These are phyloP conservation scores for Nothobranchius furzeri DNA, from an alignment of 2,113 vertebrate species.

Conservation along the genomic window DNA sequence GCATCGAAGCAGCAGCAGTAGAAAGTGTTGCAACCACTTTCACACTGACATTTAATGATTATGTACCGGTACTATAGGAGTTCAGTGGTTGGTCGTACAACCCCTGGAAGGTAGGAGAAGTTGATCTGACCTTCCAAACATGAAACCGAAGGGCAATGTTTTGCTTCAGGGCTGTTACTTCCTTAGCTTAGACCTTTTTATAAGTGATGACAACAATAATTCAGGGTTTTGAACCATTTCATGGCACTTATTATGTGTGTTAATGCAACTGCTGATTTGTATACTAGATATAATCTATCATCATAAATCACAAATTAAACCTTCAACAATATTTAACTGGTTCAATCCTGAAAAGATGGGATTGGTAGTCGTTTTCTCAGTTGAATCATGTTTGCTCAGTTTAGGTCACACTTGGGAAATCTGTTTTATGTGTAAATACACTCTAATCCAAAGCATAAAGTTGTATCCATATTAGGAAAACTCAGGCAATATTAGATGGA, in stretches of 20 bases:
- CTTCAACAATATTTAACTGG: no score
- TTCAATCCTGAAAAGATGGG: no score
- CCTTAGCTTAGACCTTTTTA: constrained; percentile 19
- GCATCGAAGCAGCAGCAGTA: not conserved
- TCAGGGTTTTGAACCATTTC: constrained; percentile 26
- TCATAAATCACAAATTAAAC: constrained; percentile 2
- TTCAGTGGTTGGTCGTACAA: constrained; percentile 2
- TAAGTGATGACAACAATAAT: constrained; percentile 38
- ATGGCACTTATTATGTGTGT: not conserved
- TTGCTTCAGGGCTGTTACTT: constrained; percentile 25
- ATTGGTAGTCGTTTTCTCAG: no score
- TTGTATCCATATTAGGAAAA: constrained; percentile 1
- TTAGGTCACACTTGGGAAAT: not conserved
- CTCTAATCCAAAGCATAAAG: constrained; percentile 4
- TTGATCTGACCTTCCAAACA: constrained; percentile 31
- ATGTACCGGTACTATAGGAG: not conserved
- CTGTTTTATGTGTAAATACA: not conserved
- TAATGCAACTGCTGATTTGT: constrained; percentile 1
- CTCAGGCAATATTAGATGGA: not conserved
- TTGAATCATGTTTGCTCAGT: no score
- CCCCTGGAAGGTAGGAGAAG: constrained; percentile 25
- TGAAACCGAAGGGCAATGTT: constrained; percentile 7
- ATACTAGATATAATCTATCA: constrained; percentile 9
- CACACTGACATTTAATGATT: constrained; percentile 6
- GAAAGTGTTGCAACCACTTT: constrained; percentile 20